Conservation (phyloP, 2,888 invertebrate species). For the Bugulina stolonifera region DNA sequence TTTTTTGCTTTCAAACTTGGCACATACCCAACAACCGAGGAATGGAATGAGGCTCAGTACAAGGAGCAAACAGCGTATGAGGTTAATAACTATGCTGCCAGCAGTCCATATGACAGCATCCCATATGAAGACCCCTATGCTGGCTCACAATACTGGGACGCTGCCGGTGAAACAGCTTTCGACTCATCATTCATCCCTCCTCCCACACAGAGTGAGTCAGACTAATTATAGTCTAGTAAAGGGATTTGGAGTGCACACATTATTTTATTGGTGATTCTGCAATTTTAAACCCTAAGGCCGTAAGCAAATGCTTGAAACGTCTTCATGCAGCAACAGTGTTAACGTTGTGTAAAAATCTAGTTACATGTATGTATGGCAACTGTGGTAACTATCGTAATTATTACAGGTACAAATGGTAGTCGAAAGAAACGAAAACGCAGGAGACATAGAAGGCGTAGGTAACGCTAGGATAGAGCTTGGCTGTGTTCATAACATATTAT, state of each 20-base stretch:
- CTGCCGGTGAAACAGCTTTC: not conserved
- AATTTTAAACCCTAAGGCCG: too few species aligned
- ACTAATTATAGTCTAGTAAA: too few species aligned
- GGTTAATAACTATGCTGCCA: not conserved
- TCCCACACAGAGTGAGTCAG: not conserved
- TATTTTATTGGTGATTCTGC: too few species aligned
- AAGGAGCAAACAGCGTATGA: not conserved
- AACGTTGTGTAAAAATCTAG: too few species aligned
- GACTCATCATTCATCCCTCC: too few species aligned
- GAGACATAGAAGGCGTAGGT: not conserved
- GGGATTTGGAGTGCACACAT: too few species aligned
- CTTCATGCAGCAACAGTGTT: too few species aligned
- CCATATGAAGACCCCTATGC: not conserved
- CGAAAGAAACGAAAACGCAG: not conserved
- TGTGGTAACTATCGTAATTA: too few species aligned
- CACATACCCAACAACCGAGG: not conserved
- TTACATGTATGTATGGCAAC: too few species aligned
- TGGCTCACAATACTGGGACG: not conserved
- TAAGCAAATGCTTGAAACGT: too few species aligned
- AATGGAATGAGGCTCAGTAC: not conserved
- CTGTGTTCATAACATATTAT: too few species aligned
- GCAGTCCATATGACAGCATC: not conserved
- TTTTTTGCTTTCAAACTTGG: slow-evolving; percentile 1
- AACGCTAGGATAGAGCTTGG: not conserved
- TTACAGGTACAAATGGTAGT: too few species aligned